Base-by-base conservation (phyloP, 1,140 invertebrate genomes). In the Papilio dardanus region DNA sequence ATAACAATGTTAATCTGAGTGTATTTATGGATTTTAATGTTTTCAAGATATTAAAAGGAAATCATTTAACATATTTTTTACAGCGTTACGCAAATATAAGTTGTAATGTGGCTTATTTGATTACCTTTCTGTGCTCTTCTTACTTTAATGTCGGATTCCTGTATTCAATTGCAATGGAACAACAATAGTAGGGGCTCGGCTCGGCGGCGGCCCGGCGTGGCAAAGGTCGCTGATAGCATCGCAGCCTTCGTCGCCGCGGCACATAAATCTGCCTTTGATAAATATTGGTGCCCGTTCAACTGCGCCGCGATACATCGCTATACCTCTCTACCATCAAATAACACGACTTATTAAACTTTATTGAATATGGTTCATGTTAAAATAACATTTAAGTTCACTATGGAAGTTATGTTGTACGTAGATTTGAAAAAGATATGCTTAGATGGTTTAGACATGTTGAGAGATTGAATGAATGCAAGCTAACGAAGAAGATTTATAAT, bases 201-300 rank as follows among this genome's bases (percentile, higher is more conserved):
- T 37, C n/a, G 46, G 42, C 42, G 7, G 40, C 21, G 54, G 54
- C 54, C 3, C 84, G 82, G 83, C 80, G 78, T 77, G 76, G 79
- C 79, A 78, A 76, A 77, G 75, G 77, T 79, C 80, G 83, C 74
- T 79, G 90, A 93, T 93, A 92, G 83, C 77, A 91, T 91, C 89
- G 81, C 79, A 83, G 85, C 82, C 86, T 88, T 90, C 90, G 85
- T 87, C 86, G 86, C 88, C 76, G 76, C 73, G 77, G 77, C 84
- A 87, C 91, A 93, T 92, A 93, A 93, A 93, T 93, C 90, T 91
- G 81, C 85, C 87, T 93, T 90, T 89, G 91, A 92, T 90, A 91
- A 85, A 88, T 92, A 92, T 92, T 92, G 90, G 91, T 93, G 88
- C 84, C 77, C 85, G 87, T 90, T 90, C 91, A 93, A 92, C 81